phyloP scores from a whole-genome alignment of 2,113 vertebrate genomes.

The Marcusenius ussheri region DNA sequence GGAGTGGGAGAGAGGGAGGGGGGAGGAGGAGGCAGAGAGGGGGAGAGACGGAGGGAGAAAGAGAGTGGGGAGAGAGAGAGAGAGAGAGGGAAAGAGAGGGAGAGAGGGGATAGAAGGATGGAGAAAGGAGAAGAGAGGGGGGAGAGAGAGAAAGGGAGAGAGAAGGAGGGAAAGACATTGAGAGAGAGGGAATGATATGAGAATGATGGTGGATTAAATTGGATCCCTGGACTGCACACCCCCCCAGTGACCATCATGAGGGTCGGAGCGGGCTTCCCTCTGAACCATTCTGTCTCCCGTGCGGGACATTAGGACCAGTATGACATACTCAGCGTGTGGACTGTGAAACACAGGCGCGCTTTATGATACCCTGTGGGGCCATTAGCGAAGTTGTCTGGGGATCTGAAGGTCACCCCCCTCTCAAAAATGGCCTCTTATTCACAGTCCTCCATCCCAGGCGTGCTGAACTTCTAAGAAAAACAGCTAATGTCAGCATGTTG shows the following conservation, averaged over 20 bases:
- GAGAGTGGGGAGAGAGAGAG: neutral
- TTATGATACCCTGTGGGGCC: neutral
- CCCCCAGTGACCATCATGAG: neutral
- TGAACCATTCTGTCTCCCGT: neutral
- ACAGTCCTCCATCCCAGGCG: neutral
- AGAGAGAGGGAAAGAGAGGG: neutral
- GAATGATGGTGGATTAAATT: neutral
- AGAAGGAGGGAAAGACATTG: neutral
- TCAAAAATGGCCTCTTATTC: neutral
- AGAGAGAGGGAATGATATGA: neutral
- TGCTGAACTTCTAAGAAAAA: neutral
- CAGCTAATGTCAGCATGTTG: neutral
- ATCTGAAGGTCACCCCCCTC: neutral
- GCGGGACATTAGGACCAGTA: neutral
- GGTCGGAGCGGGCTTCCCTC: neutral
- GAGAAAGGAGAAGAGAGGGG: neutral
- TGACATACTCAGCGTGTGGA: neutral
- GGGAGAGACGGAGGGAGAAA: neutral
- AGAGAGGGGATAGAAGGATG: neutral
- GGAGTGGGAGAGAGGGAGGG: neutral
- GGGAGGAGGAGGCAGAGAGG: neutral
- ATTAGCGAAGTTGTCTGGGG: neutral
- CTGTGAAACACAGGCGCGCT: neutral
- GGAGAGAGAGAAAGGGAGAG: neutral
- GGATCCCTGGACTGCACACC: neutral